Conservation (phyloP, 2,888 invertebrate genomes). For the Halocaridina rubra region DNA sequence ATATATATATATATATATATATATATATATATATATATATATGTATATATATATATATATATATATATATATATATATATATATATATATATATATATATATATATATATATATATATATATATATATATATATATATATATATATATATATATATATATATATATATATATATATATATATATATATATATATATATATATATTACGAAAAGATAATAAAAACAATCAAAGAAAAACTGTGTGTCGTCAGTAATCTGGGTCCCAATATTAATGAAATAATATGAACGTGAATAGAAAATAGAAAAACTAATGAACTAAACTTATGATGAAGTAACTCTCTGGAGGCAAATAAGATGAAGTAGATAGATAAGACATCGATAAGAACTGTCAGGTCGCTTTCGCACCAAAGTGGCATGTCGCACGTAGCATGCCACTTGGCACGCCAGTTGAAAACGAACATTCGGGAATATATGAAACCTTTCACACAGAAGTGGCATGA, state of each 20-base stretch:
- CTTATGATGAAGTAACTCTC: no score
- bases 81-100: not conserved
- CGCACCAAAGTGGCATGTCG: no score
- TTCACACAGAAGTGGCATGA: no score
- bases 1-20: not conserved
- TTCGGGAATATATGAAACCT: no score
- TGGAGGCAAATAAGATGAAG: no score
- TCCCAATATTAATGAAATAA: no score
- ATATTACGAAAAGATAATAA: not conserved
- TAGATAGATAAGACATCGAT: no score
- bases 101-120: not conserved
- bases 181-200: not conserved
- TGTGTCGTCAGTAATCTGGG: not conserved
- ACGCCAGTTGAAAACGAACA: no score
- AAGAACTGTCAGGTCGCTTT: no score
- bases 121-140: not conserved
- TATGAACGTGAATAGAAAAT: no score
- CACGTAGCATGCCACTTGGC: no score
- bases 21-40: constrained; percentile 1
- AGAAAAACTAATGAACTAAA: no score
- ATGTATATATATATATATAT: not conserved
- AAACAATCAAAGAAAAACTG: not conserved
- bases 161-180: not conserved
- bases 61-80: not conserved
- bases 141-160: not conserved